Conservation (phyloP, 2,113 vertebrate genomes). For the Pelecanoides urinatrix region DNA sequence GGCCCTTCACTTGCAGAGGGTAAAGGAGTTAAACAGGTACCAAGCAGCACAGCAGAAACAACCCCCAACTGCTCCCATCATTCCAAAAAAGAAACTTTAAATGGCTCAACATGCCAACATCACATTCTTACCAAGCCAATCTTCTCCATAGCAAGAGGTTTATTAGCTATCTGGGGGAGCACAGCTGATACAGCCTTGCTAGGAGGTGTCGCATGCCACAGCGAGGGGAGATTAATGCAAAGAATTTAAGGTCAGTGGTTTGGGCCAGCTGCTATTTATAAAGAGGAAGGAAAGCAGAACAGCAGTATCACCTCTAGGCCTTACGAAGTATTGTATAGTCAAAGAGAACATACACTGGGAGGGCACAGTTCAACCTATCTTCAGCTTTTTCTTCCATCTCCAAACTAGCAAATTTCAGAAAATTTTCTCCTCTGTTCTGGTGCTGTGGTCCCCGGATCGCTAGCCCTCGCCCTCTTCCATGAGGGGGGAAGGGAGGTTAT, state of each 20-base stretch:
- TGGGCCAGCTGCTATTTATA: slow-evolving; percentile 72
- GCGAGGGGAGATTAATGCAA: slow-evolving; percentile 19
- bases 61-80: neutral
- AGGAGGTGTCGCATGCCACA: slow-evolving; percentile 58
- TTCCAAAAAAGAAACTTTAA: slow-evolving; percentile 17
- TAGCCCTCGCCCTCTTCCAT: neutral
- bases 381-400: neutral
- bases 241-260: slow-evolving; percentile 71
- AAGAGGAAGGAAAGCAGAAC: neutral
- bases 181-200: slow-evolving; percentile 49
- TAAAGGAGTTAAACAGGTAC: neutral
- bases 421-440: neutral
- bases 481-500: neutral
- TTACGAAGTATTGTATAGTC: neutral
- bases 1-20: neutral
- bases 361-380: neutral
- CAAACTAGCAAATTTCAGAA: neutral
- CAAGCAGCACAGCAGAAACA: neutral
- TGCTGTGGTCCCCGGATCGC: rapidly evolving
- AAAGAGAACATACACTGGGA: neutral
- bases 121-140: slow-evolving; percentile 25
- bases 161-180: slow-evolving; percentile 39
- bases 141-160: neutral
- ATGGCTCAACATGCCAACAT: neutral
- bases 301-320: neutral